These are phyloP conservation scores for Erebia ligea DNA, from an alignment of 2,888 invertebrate genomes.

Conservation along the genomic window DNA sequence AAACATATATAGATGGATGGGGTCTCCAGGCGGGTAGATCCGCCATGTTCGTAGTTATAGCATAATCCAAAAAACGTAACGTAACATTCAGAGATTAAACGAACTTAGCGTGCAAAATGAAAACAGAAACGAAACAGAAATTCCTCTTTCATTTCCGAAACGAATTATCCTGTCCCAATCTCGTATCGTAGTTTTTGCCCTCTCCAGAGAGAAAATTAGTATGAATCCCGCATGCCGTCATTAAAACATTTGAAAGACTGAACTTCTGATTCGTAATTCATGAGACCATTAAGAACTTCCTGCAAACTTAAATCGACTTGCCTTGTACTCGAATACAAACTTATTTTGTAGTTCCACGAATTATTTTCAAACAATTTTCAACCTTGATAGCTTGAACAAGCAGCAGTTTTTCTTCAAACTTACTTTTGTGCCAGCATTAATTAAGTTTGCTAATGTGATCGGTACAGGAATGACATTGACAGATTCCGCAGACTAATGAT, in stretches of 20 bases:
- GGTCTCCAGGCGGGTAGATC: no score
- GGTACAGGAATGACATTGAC: conserved; percentile 47
- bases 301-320: conserved; percentile 65
- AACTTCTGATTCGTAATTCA: conserved; percentile 58
- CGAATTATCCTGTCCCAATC: conserved; percentile 16
- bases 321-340: conserved; percentile 53
- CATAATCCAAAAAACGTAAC: conserved; percentile 3
- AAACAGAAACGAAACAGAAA: conserved; percentile 17
- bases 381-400: conserved; percentile 35
- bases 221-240: conserved; percentile 41
- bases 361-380: conserved; percentile 19
- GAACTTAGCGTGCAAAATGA: conserved; percentile 19
- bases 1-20: no score
- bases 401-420: conserved; percentile 4
- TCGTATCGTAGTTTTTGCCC: conserved; percentile 22
- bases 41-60: no score
- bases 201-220: conserved; percentile 34
- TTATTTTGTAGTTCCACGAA: conserved; percentile 42
- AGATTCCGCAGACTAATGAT: conserved; percentile 47
- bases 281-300: conserved; percentile 62
- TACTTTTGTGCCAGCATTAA: conserved; percentile 22
- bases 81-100: conserved; percentile 13
- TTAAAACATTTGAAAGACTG: conserved; percentile 46
- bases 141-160: conserved; percentile 26
- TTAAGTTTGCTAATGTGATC: conserved; percentile 27